Evolutionary conservation across 2,888 invertebrate species (phyloP), one percentile per base, ranked within the genome.

Genomic region (Lasioglossum calceatum): DNA sequence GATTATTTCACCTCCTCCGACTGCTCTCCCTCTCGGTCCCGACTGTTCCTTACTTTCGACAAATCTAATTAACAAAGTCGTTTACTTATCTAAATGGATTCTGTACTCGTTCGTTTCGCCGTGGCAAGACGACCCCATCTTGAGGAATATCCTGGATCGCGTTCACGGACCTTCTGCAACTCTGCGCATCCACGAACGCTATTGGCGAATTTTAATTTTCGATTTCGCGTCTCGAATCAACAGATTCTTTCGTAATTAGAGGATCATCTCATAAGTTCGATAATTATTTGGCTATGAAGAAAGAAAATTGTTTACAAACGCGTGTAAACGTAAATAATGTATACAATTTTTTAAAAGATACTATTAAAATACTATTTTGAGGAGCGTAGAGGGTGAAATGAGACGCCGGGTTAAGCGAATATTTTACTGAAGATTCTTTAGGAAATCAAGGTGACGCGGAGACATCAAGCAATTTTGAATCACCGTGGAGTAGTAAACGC

Each of bases 61-160:
- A 93, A 92, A 93, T 93, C 93, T 93, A 93, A 93, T 93, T 93
- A 93, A 93, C 93, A 92, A 93, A 93, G 93, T 93, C 93, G 93
- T 93, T 93, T 93, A 93, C 92, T 93, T 93, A 93, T 93, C 93
- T 93, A 92, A 93, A 93, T 93, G 92, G 92, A 93, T 92, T 93
- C 92, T 90, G 90, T 89, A 90, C 91, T 90, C 92, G 91, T 91
- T 91, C 92, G 92, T 92, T 92, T 91, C 87, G 84, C 88, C 87
- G 86, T 85, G 87, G 87, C 86, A 67, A 61, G 54, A 32, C 39
- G 32, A 64, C 32, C 71, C 71, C 77, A 81, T 61, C 86, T 79
- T 67, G 82, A 84, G 77, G 77, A 86, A 86, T 75, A 80, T 70
- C 54, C 82, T 42, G 77, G 73, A 32, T 70, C 64, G 77, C 58